A percentile compares a stretch with the other conserved stretches of the same genome.
Conservation (phyloP, 2,113 vertebrate genomes). For the Pica pica region DNA sequence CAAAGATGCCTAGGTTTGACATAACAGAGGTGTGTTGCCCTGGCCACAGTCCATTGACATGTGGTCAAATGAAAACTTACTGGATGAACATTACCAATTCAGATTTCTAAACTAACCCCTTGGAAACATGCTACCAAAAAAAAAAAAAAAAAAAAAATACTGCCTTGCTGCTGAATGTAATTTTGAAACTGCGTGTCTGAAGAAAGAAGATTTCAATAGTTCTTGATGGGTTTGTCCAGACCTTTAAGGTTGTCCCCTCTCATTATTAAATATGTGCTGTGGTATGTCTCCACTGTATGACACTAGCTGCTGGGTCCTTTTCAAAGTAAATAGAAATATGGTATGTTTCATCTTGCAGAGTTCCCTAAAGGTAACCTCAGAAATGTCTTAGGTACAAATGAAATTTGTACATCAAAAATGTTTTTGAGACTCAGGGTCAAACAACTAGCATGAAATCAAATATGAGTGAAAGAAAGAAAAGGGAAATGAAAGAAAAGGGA, state of each 20-base stretch:
- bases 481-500: not conserved
- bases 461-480: not conserved
- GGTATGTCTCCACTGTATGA: constrained; percentile 21
- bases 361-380: constrained; percentile 21
- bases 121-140: constrained; percentile 23
- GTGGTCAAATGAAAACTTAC: not conserved
- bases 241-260: constrained; percentile 44
- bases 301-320: constrained; percentile 53
- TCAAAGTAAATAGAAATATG: constrained; percentile 54
- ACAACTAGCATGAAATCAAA: not conserved
- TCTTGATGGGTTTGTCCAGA: constrained; percentile 44
- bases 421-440: not conserved
- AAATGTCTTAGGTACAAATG: not conserved
- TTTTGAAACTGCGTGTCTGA: constrained; percentile 35
- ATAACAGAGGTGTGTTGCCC: not conserved
- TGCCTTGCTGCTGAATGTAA: not conserved
- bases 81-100: not conserved
- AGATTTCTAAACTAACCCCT: constrained; percentile 4
- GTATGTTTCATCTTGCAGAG: constrained; percentile 46
- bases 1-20: not conserved
- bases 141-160: not conserved
- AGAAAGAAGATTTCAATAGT: constrained; percentile 44
- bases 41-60: not conserved
- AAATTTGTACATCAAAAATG: not conserved
- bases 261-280: constrained; percentile 16